Percentiles rank a stretch among this genome's conserved stretches.
These are phyloP conservation scores for Oreortyx pictus DNA, from an alignment of 2,797 vertebrate species.

Conservation along the genomic window DNA sequence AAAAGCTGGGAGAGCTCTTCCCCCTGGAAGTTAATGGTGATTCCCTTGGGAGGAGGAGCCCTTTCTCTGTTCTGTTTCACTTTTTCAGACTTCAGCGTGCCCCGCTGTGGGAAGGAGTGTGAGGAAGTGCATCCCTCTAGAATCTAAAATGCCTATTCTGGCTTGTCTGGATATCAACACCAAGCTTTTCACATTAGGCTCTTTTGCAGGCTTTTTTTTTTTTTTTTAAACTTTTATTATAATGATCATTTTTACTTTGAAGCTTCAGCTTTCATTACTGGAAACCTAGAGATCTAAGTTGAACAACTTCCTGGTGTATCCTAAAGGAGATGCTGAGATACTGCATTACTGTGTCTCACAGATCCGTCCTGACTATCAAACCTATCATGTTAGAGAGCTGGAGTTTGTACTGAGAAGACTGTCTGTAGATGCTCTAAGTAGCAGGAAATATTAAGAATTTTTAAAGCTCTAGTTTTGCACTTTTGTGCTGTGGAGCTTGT, in stretches of 20 bases:
- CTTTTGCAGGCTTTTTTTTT: not conserved
- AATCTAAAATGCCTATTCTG: not conserved
- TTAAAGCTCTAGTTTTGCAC: not conserved
- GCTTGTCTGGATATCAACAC: not conserved
- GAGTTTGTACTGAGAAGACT: not conserved
- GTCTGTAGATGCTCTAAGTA: not conserved
- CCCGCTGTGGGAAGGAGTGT: not conserved
- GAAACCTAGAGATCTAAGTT: not conserved
- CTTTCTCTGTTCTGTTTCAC: not conserved
- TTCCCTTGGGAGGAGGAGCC: not conserved
- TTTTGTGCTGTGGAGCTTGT: not conserved
- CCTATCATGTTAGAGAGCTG: not conserved
- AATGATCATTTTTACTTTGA: not conserved
- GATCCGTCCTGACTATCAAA: not conserved
- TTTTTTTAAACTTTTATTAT: no score
- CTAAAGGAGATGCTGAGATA: not conserved
- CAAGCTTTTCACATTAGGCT: fast-evolving
- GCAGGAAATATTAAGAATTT: not conserved
- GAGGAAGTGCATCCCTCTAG: not conserved
- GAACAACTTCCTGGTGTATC: not conserved
- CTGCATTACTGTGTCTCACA: not conserved
- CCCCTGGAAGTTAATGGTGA: not conserved
- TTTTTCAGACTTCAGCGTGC: not conserved
- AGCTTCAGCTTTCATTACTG: not conserved
- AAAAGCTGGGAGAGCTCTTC: not conserved